Evolutionary conservation across 2,113 vertebrate species (phyloP).

Genomic region (Motacilla alba): DNA sequence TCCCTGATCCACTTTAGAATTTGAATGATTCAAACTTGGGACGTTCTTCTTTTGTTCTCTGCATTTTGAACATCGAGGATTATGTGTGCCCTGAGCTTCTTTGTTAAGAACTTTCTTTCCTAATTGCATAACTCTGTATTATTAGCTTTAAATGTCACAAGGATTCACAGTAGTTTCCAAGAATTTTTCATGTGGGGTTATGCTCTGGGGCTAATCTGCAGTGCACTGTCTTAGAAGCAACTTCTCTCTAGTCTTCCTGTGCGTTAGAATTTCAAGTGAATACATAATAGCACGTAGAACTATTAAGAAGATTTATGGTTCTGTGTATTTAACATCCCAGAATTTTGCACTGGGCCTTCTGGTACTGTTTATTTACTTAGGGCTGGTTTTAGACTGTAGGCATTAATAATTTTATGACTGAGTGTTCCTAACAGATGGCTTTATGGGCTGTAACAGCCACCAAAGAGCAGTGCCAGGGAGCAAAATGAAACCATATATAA

Average conservation of each 20-base stretch:
- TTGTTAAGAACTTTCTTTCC: background rate
- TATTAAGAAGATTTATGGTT: slow-evolving; percentile 45
- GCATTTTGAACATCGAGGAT: background rate
- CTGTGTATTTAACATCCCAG: slow-evolving; percentile 33
- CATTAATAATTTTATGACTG: slow-evolving; percentile 60
- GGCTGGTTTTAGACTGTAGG: slow-evolving; percentile 39
- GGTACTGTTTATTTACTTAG: slow-evolving; percentile 63
- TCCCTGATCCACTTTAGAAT: background rate
- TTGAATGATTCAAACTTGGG: background rate
- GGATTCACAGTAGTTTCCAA: background rate
- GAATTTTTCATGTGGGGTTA: background rate
- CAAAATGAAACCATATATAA: slow-evolving; percentile 50
- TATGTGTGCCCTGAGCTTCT: background rate
- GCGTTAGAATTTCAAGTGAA: slow-evolving; percentile 23
- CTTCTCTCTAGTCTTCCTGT: background rate
- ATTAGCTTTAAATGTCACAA: background rate
- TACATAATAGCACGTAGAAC: slow-evolving; percentile 10
- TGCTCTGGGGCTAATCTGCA: background rate
- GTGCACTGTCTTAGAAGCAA: background rate
- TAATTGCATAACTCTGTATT: background rate
- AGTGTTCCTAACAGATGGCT: slow-evolving; percentile 57
- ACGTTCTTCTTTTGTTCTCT: background rate
- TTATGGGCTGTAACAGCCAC: slow-evolving; percentile 50
- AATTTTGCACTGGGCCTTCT: slow-evolving; percentile 50
- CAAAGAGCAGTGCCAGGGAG: slow-evolving; percentile 43